These are phyloP conservation scores for Carcharodon carcharias DNA, from an alignment of 2,797 vertebrate genomes.

Conservation along the genomic window DNA sequence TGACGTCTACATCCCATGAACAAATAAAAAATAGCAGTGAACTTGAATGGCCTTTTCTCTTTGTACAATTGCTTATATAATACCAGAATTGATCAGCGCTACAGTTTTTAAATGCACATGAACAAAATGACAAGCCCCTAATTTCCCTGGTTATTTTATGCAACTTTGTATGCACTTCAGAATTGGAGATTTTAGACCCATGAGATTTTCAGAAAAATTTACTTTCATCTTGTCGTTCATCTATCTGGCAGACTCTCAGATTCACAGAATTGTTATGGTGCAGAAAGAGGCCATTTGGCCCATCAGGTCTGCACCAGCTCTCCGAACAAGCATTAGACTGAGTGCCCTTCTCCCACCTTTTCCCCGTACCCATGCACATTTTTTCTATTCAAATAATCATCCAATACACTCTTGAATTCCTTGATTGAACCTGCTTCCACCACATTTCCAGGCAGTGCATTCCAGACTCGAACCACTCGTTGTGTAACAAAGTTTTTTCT, in stretches of 20 bases:
- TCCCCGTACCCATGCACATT: too few species aligned
- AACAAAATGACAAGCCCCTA: not conserved
- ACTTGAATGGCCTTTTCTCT: not conserved
- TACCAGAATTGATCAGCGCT: not conserved
- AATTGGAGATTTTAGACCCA: not conserved
- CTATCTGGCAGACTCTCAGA: not conserved
- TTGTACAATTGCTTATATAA: not conserved
- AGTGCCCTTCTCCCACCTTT: too few species aligned
- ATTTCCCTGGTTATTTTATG: conserved; percentile 3
- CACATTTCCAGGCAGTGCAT: too few species aligned
- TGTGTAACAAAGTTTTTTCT: too few species aligned
- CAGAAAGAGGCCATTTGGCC: too few species aligned
- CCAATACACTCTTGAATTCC: too few species aligned
- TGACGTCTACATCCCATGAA: not conserved
- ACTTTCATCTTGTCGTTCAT: not conserved
- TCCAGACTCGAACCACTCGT: too few species aligned
- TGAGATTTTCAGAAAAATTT: not conserved
- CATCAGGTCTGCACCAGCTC: too few species aligned
- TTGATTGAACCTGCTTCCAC: too few species aligned
- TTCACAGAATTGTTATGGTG: too few species aligned
- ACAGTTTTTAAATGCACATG: not conserved
- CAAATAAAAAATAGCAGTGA: not conserved
- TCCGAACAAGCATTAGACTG: too few species aligned
- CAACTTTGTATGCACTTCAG: not conserved
- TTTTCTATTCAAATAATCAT: too few species aligned